Evolutionary conservation across 2,888 invertebrate genomes (phyloP).

Genomic region (Galerucella pusilla): DNA sequence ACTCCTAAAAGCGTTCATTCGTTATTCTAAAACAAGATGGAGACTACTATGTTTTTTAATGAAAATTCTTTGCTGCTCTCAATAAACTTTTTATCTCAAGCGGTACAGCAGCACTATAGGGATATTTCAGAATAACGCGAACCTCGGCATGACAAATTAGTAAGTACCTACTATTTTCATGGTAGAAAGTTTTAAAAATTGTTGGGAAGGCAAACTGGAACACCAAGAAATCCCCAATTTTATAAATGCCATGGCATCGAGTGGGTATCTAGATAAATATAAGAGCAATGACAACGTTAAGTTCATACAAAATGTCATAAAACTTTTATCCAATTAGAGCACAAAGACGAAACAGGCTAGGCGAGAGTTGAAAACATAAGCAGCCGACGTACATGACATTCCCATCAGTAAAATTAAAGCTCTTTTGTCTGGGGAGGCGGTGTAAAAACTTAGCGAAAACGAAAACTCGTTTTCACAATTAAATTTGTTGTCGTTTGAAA

Average conservation of each 20-base stretch:
- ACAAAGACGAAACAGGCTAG: constrained; percentile 36
- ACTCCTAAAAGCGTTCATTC: too few relatives aligned
- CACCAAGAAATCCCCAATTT: not conserved
- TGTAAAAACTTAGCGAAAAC: constrained; percentile 46
- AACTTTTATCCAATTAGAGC: constrained; percentile 43
- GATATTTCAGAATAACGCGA: too few relatives aligned
- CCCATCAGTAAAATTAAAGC: constrained; percentile 48
- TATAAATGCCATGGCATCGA: not conserved
- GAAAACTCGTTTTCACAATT: constrained; percentile 49
- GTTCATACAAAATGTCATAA: constrained; percentile 40
- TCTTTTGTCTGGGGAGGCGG: constrained; percentile 44
- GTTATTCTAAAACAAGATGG: too few relatives aligned
- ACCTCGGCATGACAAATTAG: too few relatives aligned
- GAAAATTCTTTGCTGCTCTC: too few relatives aligned
- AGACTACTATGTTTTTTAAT: too few relatives aligned
- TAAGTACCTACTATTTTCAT: too few relatives aligned
- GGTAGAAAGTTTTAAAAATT: not conserved
- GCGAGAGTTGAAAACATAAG: constrained; percentile 45
- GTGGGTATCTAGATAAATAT: constrained; percentile 8
- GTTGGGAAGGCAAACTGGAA: not conserved
- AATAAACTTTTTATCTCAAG: too few relatives aligned
- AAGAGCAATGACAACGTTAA: constrained; percentile 7
- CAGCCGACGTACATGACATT: constrained; percentile 46
- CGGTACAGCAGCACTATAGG: too few relatives aligned
- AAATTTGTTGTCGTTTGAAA: constrained; percentile 47